Conservation (phyloP, 2,888 invertebrate species). For the Stramonita haemastoma region DNA sequence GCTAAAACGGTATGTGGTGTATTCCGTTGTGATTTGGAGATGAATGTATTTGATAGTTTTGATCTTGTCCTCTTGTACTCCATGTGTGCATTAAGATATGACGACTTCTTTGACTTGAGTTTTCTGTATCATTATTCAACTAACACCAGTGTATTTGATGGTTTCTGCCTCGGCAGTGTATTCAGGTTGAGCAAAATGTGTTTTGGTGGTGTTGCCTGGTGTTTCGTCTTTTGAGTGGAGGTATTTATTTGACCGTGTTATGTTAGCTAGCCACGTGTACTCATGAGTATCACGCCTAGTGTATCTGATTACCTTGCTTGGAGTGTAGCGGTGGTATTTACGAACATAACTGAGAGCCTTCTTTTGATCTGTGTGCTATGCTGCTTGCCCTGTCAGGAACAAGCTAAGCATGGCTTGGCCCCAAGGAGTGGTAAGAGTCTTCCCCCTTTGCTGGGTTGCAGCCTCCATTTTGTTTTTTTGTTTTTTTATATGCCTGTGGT, state of each 20-base stretch:
- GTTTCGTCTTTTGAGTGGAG: too few species aligned
- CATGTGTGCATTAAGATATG: too few species aligned
- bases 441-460: background rate
- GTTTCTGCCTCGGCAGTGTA: too few species aligned
- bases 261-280: background rate
- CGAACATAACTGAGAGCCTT: background rate
- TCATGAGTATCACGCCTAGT: background rate
- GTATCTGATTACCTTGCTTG: constrained; percentile 18
- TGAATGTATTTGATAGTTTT: too few species aligned
- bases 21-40: too few species aligned
- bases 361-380: constrained; percentile 16
- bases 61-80: too few species aligned
- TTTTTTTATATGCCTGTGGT: background rate
- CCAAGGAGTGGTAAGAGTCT: constrained; percentile 27
- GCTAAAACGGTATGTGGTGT: too few species aligned
- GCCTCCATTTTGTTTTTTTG: background rate
- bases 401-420: constrained; percentile 40
- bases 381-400: constrained; percentile 37
- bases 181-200: too few species aligned
- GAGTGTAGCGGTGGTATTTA: background rate
- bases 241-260: background rate
- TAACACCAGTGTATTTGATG: too few species aligned
- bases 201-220: too few species aligned
- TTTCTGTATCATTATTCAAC: too few species aligned
- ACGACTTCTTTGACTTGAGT: too few species aligned